These are phyloP conservation scores for Metopolophium dirhodum DNA, from an alignment of 1,140 invertebrate genomes.

Conservation along the genomic window DNA sequence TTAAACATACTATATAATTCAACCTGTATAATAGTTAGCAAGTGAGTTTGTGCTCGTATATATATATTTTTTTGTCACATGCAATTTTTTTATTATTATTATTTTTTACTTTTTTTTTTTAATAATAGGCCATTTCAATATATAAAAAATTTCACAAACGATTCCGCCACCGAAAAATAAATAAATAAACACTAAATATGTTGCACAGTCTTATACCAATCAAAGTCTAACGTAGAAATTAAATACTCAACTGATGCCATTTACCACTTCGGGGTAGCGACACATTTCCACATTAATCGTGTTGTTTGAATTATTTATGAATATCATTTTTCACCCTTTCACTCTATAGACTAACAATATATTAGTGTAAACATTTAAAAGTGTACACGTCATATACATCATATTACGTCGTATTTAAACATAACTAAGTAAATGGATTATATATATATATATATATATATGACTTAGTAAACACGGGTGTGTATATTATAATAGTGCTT, in stretches of 20 bases:
- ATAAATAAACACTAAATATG: constrained; percentile 53
- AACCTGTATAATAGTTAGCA: constrained; percentile 54
- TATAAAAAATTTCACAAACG: constrained; percentile 46
- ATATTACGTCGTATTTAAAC: constrained; percentile 1
- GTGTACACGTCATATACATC: constrained; percentile 1
- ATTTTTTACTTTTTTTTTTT: constrained; percentile 40
- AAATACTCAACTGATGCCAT: constrained; percentile 54
- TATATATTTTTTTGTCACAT: constrained; percentile 46
- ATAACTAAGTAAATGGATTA: constrained; percentile 6
- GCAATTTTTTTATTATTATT: constrained; percentile 35
- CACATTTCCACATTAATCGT: constrained; percentile 54
- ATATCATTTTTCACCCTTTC: constrained; percentile 56
- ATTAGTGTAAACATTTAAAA: constrained; percentile 50
- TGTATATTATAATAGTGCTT: constrained; percentile 7
- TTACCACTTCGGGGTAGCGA: constrained; percentile 44
- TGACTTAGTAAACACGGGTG: background rate
- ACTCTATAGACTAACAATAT: constrained; percentile 53
- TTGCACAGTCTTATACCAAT: constrained; percentile 56
- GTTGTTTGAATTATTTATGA: constrained; percentile 54
- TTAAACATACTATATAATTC: constrained; percentile 48
- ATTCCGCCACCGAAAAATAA: constrained; percentile 54
- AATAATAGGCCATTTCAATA: constrained; percentile 52
- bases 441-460: background rate
- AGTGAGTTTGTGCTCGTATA: constrained; percentile 54
- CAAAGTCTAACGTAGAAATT: constrained; percentile 56